Conservation (phyloP, 2,797 vertebrate genomes). For the Chanos chanos region DNA sequence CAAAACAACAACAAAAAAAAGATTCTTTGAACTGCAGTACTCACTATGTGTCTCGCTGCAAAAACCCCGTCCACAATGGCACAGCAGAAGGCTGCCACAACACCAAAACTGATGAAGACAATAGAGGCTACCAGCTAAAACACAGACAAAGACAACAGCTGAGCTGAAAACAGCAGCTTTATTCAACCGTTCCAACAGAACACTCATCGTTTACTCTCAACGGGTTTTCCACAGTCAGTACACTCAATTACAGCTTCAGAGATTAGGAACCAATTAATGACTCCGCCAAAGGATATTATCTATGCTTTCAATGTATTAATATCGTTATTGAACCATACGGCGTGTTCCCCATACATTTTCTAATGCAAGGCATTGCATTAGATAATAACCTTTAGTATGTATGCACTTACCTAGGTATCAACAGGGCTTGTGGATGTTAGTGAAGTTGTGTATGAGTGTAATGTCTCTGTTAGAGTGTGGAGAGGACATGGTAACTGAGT, state of each 20-base stretch:
- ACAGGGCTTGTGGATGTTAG: slow-evolving; percentile 2
- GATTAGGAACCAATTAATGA: too few species aligned
- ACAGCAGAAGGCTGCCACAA: slow-evolving; percentile 97
- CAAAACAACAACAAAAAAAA: not conserved
- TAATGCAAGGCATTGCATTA: too few species aligned
- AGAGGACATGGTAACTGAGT: slow-evolving; percentile 26
- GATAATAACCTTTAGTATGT: too few species aligned
- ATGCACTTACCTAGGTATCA: too few species aligned
- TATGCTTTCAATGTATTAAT: too few species aligned
- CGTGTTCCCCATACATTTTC: too few species aligned
- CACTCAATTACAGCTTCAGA: not conserved
- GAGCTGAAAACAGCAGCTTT: slow-evolving; percentile 14
- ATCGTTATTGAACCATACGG: too few species aligned
- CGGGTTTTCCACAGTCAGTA: not conserved
- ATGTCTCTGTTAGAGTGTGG: slow-evolving; percentile 8
- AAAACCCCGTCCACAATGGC: slow-evolving; percentile 97
- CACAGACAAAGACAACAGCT: slow-evolving; percentile 45
- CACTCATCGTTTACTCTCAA: not conserved
- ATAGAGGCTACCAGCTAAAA: slow-evolving; percentile 94
- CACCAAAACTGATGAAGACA: slow-evolving; percentile 98
- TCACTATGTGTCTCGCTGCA: slow-evolving; percentile 96
- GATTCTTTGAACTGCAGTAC: slow-evolving; percentile 57
- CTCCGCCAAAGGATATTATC: too few species aligned
- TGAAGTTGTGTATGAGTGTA: slow-evolving; percentile 25
- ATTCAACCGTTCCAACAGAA: not conserved